phyloP scores from a whole-genome alignment of 2,888 invertebrate genomes.

The Tetanocera ferruginea region DNA sequence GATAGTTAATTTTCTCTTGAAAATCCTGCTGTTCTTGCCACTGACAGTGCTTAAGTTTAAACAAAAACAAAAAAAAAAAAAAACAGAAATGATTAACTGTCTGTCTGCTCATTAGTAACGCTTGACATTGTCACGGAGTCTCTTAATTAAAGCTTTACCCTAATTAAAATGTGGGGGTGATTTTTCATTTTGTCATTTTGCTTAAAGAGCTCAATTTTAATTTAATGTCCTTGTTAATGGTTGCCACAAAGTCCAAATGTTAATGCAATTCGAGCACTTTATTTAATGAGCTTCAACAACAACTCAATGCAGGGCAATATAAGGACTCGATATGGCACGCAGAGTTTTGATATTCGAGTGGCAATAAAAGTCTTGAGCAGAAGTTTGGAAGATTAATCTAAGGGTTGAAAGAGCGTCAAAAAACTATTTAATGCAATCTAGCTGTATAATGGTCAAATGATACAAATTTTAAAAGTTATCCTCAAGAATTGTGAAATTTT shows the following conservation, averaged over 20 bases:
- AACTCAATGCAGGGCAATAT: no score
- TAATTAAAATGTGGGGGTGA: not conserved
- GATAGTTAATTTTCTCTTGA: not conserved
- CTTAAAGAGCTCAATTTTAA: not conserved
- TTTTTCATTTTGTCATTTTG: not conserved
- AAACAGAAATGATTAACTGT: constrained; percentile 13
- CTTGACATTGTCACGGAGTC: constrained; percentile 8
- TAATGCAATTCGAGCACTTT: not conserved
- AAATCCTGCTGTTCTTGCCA: not conserved
- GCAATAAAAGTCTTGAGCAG: no score
- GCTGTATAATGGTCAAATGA: no score
- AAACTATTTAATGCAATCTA: no score
- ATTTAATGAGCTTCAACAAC: not conserved
- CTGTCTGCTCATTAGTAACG: constrained; percentile 3
- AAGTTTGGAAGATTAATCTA: not conserved
- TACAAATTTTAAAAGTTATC: no score
- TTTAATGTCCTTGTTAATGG: not conserved
- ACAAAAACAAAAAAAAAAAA: no score
- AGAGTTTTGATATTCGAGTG: no score
- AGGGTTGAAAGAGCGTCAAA: not conserved
- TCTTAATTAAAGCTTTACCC: constrained; percentile 3
- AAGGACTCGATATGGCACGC: no score
- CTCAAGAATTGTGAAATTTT: no score
- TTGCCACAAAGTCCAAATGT: not conserved
- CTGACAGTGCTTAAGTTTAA: not conserved